A percentile compares a stretch with the other conserved stretches of the same genome.
These are phyloP conservation scores for Picus viridis DNA, from an alignment of 2,797 vertebrate species.

Conservation along the genomic window DNA sequence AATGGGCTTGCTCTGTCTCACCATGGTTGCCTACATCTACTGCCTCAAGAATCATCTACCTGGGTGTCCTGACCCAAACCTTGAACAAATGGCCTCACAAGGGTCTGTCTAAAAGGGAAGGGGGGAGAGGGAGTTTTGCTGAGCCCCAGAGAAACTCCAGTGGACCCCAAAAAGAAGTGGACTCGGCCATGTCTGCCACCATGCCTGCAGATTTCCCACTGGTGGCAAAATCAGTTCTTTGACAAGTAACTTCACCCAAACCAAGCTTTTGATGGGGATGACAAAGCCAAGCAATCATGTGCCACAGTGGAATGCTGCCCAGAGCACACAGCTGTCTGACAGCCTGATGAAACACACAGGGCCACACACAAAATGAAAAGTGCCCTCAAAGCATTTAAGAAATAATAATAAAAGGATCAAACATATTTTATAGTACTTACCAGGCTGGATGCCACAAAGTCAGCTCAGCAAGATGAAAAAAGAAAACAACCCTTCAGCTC, in stretches of 20 bases:
- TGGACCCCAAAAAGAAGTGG: not conserved
- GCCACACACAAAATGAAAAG: not conserved
- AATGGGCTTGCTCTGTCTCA: not conserved
- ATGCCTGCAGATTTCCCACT: not conserved
- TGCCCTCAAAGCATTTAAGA: not conserved
- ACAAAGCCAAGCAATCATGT: not conserved
- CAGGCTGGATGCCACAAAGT: not conserved
- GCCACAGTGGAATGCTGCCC: not conserved
- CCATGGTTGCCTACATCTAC: not conserved
- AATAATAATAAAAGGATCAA: not conserved
- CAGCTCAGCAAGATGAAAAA: not conserved
- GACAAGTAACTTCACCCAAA: not conserved
- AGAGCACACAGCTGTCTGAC: not conserved
- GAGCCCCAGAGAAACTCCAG: not conserved
- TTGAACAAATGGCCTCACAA: accelerated
- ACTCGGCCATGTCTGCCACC: not conserved
- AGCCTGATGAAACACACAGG: not conserved
- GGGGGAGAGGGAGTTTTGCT: too few species aligned
- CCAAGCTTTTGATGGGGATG: not conserved
- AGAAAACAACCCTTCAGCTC: not conserved
- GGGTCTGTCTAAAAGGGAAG: not conserved
- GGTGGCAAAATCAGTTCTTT: not conserved
- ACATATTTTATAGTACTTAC: not conserved
- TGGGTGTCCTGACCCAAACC: not conserved
- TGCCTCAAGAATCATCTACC: not conserved